These are phyloP conservation scores for Pseudolaguvia tuberculata DNA, from an alignment of 2,113 vertebrate genomes.

Conservation along the genomic window DNA sequence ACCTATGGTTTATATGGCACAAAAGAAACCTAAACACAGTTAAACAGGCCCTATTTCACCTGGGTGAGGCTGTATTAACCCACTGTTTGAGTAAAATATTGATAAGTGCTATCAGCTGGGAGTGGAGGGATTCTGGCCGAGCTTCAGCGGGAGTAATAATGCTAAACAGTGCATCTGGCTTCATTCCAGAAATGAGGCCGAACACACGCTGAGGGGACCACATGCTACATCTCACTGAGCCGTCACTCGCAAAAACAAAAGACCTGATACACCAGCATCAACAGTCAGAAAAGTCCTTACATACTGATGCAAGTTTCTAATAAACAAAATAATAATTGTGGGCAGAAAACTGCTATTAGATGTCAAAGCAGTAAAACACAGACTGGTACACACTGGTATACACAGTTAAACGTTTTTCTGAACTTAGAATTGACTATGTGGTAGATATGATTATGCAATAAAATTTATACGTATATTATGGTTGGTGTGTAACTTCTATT, in stretches of 20 bases:
- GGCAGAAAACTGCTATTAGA: neutral
- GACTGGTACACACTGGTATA: neutral
- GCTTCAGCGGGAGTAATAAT: slow-evolving; percentile 59
- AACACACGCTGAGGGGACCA: slow-evolving; percentile 45
- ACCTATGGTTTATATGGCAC: neutral
- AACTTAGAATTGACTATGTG: no score
- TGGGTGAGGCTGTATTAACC: slow-evolving; percentile 59
- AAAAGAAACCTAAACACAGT: neutral
- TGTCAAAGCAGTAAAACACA: neutral
- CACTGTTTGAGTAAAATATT: slow-evolving; percentile 73
- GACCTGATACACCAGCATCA: neutral
- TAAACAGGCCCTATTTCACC: neutral
- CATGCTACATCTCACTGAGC: slow-evolving; percentile 43
- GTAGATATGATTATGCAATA: neutral
- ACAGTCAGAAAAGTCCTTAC: neutral
- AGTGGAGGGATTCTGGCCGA: slow-evolving; percentile 67
- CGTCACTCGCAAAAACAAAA: slow-evolving; percentile 19
- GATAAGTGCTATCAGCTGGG: slow-evolving; percentile 72
- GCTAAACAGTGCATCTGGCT: slow-evolving; percentile 57
- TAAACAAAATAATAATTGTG: neutral
- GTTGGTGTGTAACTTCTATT: neutral
- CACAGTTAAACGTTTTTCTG: no score
- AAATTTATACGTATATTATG: neutral
- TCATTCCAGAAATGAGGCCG: slow-evolving; percentile 49
- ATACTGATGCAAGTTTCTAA: neutral